Conservation (phyloP, 2,888 invertebrate genomes). For the Crioceris asparagi region DNA sequence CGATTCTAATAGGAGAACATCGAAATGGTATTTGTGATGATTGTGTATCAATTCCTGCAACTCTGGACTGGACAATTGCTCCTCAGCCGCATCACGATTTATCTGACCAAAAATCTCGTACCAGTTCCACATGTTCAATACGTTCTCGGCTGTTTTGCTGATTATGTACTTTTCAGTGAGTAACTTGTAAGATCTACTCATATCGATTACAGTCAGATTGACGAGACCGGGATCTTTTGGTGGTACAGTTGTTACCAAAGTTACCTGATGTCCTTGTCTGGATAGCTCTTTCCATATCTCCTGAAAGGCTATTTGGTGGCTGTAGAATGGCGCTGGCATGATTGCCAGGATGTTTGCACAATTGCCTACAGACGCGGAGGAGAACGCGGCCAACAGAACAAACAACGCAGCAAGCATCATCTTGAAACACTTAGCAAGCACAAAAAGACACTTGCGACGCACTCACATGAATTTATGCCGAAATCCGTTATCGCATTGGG, state of each 20-base stretch:
- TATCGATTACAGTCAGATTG: conserved; percentile 22
- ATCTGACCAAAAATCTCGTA: conserved; percentile 11
- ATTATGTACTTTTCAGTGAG: conserved; percentile 10
- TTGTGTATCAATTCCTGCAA: conserved; percentile 16
- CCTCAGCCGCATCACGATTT: conserved; percentile 10
- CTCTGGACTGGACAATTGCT: conserved; percentile 10
- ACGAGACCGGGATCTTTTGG: conserved; percentile 15
- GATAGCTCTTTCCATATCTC: conserved; percentile 26
- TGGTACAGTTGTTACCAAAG: conserved; percentile 29
- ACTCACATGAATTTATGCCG: neutral
- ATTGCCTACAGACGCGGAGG: conserved; percentile 1
- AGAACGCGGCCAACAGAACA: conserved; percentile 1
- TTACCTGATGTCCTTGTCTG: conserved; percentile 29
- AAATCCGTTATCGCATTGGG: neutral
- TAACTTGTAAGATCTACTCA: conserved; percentile 10
- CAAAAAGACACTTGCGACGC: neutral
- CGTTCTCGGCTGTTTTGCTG: conserved; percentile 10
- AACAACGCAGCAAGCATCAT: too few relatives aligned
- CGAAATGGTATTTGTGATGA: conserved; percentile 14
- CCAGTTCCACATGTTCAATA: conserved; percentile 12
- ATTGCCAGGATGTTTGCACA: conserved; percentile 24
- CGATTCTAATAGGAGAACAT: conserved; percentile 22
- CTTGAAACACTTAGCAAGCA: too few relatives aligned
- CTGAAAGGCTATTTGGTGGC: conserved; percentile 26
- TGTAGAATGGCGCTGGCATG: conserved; percentile 24